A percentile compares a stretch with the other conserved stretches of the same genome.
Evolutionary conservation across 2,113 vertebrate species (phyloP).

Genomic region (Xenopus tropicalis): UCB_Xtro_10.0 CM004450.2:106809001-106809500

Average conservation of each 20-base stretch:
- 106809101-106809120: neutral
- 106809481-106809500: neutral
- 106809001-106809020: too few relatives aligned
- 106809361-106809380: too few relatives aligned
- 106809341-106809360: neutral
- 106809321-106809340: neutral
- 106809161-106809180: too few relatives aligned
- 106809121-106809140: neutral
- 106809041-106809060: neutral
- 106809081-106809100: constrained; percentile 5
- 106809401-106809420: neutral
- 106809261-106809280: too few relatives aligned
- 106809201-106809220: too few relatives aligned
- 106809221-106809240: too few relatives aligned
- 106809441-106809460: neutral
- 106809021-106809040: too few relatives aligned
- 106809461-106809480: neutral
- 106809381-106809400: too few relatives aligned
- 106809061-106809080: constrained; percentile 19
- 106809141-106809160: too few relatives aligned
- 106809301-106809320: neutral
- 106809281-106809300: too few relatives aligned
- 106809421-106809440: neutral
- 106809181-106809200: too few relatives aligned
- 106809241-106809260: too few relatives aligned